A percentile compares a stretch with the other conserved stretches of the same genome.
These are phyloP conservation scores for Camelus bactrianus DNA, from an alignment of 2,113 vertebrate species.

Conservation along the genomic window DNA sequence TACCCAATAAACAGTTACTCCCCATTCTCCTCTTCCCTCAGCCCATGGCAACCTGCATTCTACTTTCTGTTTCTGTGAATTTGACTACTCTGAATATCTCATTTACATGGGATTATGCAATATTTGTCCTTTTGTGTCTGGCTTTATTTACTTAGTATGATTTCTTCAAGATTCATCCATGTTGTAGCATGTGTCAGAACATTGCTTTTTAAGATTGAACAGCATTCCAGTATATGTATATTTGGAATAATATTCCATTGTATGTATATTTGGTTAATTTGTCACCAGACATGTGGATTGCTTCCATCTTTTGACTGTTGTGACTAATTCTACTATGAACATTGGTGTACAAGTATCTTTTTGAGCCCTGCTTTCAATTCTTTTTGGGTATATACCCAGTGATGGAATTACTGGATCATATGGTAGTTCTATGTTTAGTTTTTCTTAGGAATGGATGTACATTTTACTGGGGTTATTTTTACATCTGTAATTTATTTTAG, in stretches of 20 bases:
- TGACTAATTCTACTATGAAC: not conserved
- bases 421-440: not conserved
- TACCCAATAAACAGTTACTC: not conserved
- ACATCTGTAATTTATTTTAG: not conserved
- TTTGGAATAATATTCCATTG: too few relatives aligned
- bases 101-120: not conserved
- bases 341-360: not conserved
- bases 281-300: not conserved
- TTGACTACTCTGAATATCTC: not conserved
- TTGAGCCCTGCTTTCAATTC: not conserved
- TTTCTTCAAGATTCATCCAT: not conserved
- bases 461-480: not conserved
- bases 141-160: not conserved
- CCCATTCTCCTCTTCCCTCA: too few relatives aligned
- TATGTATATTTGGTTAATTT: not conserved
- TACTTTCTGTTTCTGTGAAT: not conserved
- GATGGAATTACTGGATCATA: not conserved
- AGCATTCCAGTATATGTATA: not conserved
- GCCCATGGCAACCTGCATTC: not conserved
- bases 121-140: not conserved
- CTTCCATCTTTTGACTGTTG: not conserved
- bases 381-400: not conserved
- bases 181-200: not conserved
- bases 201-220: not conserved
- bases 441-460: not conserved